A percentile compares a stretch with the other conserved stretches of the same genome.
These are phyloP conservation scores for Taenaris catops DNA, from an alignment of 2,888 invertebrate species.

Conservation along the genomic window DNA sequence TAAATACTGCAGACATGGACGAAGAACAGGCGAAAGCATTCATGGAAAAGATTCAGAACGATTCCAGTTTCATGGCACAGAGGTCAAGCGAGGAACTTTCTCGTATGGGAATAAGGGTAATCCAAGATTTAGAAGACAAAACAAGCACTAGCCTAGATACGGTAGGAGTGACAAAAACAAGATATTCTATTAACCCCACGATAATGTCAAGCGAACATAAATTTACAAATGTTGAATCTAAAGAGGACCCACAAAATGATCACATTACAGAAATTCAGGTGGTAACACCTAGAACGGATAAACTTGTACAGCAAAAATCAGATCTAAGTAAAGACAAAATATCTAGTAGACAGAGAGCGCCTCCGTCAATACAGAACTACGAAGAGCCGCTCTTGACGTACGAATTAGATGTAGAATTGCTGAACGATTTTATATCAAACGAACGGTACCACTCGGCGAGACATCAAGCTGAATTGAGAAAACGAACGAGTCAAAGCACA, in stretches of 20 bases:
- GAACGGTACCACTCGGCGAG: constrained; percentile 65
- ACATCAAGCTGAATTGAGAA: constrained; percentile 53
- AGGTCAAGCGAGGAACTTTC: constrained; percentile 66
- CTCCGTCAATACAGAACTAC: constrained; percentile 31
- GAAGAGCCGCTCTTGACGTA: constrained; percentile 58
- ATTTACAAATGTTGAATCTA: constrained; percentile 35
- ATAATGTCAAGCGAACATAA: constrained; percentile 61
- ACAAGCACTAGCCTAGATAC: constrained; percentile 46
- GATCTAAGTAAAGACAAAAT: constrained; percentile 51
- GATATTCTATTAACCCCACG: constrained; percentile 62
- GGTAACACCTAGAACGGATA: constrained; percentile 71
- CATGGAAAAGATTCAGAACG: constrained; percentile 67
- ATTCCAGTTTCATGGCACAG: constrained; percentile 68
- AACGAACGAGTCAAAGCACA: constrained; percentile 51
- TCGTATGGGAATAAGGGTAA: constrained; percentile 58
- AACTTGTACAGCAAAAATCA: constrained; percentile 40
- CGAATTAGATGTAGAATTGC: constrained; percentile 62
- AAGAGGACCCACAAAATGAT: constrained; percentile 55
- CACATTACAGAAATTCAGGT: constrained; percentile 89
- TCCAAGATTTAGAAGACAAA: constrained; percentile 63
- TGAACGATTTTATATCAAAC: constrained; percentile 72
- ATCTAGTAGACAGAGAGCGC: constrained; percentile 58
- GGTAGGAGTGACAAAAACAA: constrained; percentile 61
- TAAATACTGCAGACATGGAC: constrained; percentile 70
- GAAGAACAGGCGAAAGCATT: constrained; percentile 66